Evolutionary conservation across 2,888 invertebrate species (phyloP).

Genomic region (Steromphala cineraria): DNA sequence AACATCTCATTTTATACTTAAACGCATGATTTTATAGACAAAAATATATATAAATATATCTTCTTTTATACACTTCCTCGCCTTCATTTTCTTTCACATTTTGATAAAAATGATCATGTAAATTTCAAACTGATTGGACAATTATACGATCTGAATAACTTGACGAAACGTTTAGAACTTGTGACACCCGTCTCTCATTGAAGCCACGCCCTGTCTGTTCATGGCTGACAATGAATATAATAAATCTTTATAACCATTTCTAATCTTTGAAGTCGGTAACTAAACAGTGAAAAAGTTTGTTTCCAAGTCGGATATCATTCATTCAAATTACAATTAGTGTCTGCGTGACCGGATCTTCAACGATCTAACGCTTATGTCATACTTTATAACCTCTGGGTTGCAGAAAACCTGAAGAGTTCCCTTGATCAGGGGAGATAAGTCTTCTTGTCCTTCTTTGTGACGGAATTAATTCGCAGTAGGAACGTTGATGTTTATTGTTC

Average conservation of each 20-base stretch:
- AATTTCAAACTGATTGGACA: no score
- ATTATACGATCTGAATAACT: no score
- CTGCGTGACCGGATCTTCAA: not conserved
- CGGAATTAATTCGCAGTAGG: not conserved
- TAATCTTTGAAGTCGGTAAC: not conserved
- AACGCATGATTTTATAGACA: no score
- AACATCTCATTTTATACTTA: no score
- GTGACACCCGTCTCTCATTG: not conserved
- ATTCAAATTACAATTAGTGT: not conserved
- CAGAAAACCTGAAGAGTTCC: not conserved
- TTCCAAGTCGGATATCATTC: not conserved
- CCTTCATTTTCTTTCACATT: no score
- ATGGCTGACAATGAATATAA: no score
- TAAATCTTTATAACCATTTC: no score
- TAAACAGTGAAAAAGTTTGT: not conserved
- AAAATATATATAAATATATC: no score
- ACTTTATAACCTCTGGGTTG: not conserved
- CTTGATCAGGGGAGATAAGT: not conserved
- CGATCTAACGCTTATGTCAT: not conserved
- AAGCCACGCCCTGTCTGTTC: not conserved
- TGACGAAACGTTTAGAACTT: no score
- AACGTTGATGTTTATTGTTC: not conserved
- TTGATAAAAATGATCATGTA: no score
- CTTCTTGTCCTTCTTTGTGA: not conserved
- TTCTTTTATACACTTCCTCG: no score